These are phyloP conservation scores for Diploscapter pachys DNA, from an alignment of 1,140 invertebrate genomes.

Conservation along the genomic window DNA sequence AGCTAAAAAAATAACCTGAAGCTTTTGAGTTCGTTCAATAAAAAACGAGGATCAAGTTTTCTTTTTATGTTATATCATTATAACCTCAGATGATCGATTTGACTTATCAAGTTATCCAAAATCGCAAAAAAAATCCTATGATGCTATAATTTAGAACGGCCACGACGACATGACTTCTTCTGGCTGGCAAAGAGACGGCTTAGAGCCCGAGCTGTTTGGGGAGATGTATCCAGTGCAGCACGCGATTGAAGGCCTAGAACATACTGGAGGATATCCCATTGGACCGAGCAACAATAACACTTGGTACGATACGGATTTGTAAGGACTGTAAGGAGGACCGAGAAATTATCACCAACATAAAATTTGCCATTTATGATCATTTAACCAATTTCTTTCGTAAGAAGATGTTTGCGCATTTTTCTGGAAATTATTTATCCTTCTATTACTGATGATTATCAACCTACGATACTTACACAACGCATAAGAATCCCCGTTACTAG, in stretches of 20 bases:
- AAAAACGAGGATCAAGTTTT: background rate
- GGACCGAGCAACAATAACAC: slow-evolving; percentile 24
- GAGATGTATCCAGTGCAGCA: slow-evolving; percentile 29
- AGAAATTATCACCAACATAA: no score
- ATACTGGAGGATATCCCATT: slow-evolving; percentile 20
- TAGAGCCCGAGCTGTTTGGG: slow-evolving; percentile 34
- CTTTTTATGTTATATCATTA: background rate
- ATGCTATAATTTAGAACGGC: background rate
- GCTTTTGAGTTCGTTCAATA: background rate
- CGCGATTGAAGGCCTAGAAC: slow-evolving; percentile 1
- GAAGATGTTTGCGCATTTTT: no score
- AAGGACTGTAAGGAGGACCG: background rate
- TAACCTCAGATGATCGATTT: no score
- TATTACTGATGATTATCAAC: no score
- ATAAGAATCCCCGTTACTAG: no score
- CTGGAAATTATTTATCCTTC: no score
- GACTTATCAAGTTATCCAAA: no score
- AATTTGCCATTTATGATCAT: no score
- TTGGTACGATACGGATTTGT: slow-evolving; percentile 42
- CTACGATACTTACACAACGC: no score
- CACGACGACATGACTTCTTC: slow-evolving; percentile 23
- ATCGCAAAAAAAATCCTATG: background rate
- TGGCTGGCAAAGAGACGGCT: slow-evolving; percentile 32
- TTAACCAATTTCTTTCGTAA: no score
- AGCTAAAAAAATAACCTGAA: slow-evolving; percentile 2